Conservation (phyloP, 2,797 vertebrate species). For the Botia kubotai region DNA sequence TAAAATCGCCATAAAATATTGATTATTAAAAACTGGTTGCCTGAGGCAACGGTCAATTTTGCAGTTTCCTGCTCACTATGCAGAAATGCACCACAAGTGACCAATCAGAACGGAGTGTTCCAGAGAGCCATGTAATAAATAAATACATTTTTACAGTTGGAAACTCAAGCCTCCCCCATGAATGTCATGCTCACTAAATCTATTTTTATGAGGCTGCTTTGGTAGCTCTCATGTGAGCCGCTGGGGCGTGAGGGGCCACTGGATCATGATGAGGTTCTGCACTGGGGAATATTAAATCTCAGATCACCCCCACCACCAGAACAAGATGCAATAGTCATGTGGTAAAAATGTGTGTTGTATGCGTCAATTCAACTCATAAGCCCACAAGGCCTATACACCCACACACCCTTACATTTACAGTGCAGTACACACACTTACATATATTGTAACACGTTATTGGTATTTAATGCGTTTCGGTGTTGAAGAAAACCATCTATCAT, state of each 20-base stretch:
- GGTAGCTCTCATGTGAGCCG: neutral
- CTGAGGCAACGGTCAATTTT: neutral
- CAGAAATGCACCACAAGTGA: neutral
- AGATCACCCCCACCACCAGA: neutral
- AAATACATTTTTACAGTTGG: conserved; percentile 1
- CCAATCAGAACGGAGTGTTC: conserved; percentile 1
- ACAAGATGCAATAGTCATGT: conserved; percentile 9
- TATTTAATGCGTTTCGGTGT: conserved; percentile 21
- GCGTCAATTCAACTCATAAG: conserved; percentile 47
- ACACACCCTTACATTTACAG: conserved; percentile 21
- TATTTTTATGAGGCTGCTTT: conserved; percentile 19
- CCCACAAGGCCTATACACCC: conserved; percentile 47
- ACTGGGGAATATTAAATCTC: conserved; percentile 14
- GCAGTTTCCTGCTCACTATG: neutral
- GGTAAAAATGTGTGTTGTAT: conserved; percentile 37
- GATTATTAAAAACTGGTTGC: too few relatives aligned
- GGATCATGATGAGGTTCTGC: conserved; percentile 14
- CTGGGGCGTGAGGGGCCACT: neutral
- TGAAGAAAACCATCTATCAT: conserved; percentile 33
- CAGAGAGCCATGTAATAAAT: conserved; percentile 3
- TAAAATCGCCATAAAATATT: too few relatives aligned
- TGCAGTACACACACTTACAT: conserved; percentile 35
- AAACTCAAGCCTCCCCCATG: conserved; percentile 3
- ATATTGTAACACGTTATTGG: neutral
- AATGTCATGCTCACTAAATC: conserved; percentile 11